Evolutionary conservation across 2,797 vertebrate species (phyloP).

Genomic region (Sarcoramphus papa): DNA sequence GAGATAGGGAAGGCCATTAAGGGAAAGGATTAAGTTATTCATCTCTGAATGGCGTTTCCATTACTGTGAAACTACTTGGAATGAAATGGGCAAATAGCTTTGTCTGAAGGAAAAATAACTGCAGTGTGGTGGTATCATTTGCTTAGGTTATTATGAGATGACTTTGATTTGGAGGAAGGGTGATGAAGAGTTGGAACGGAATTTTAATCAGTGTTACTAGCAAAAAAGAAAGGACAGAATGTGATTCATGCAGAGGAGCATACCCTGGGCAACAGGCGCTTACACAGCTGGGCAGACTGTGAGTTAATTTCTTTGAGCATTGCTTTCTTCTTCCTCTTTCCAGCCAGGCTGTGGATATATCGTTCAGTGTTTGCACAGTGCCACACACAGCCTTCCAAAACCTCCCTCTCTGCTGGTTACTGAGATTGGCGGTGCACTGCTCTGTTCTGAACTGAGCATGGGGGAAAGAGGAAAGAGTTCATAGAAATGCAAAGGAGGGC

Average conservation of each 20-base stretch:
- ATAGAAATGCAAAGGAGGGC: background rate
- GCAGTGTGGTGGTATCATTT: background rate
- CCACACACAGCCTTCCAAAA: background rate
- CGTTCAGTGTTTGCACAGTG: fast-evolving
- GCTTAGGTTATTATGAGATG: slow-evolving; percentile 26
- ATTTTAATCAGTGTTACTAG: slow-evolving; percentile 9
- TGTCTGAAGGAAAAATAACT: slow-evolving; percentile 21
- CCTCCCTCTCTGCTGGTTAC: background rate
- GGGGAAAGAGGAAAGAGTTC: background rate
- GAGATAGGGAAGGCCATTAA: background rate
- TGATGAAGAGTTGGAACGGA: slow-evolving; percentile 15
- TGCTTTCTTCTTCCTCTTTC: background rate
- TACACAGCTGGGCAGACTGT: background rate
- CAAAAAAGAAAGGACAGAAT: background rate
- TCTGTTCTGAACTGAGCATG: background rate
- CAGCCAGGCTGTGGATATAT: background rate
- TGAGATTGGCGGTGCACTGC: fast-evolving
- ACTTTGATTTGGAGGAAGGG: slow-evolving; percentile 15
- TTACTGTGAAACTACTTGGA: slow-evolving; percentile 35
- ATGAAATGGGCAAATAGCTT: slow-evolving; percentile 40
- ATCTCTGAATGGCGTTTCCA: slow-evolving; percentile 41
- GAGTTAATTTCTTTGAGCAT: background rate
- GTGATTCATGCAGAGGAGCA: background rate
- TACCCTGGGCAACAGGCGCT: background rate
- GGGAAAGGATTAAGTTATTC: slow-evolving; percentile 45